Evolutionary conservation across 2,797 vertebrate genomes (phyloP).

Genomic region (Falco concolor): DNA sequence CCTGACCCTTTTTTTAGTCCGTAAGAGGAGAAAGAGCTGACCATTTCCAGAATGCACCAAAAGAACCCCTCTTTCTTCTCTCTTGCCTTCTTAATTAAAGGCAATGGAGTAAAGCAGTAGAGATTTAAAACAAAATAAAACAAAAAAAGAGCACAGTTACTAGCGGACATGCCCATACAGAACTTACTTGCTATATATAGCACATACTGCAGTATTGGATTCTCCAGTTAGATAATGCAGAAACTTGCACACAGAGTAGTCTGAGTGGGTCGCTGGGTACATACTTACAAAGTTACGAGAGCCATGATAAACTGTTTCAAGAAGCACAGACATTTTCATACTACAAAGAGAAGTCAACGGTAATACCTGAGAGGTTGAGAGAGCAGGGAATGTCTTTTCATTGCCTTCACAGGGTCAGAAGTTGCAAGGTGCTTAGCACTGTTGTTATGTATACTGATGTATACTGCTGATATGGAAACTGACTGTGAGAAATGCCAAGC

Average conservation of each 20-base stretch:
- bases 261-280: neutral
- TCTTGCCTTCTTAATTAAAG: neutral
- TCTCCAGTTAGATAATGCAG: neutral
- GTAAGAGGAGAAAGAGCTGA: neutral
- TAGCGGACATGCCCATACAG: neutral
- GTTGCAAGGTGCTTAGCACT: neutral
- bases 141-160: neutral
- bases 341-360: neutral
- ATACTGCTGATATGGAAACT: neutral
- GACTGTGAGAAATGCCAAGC: neutral
- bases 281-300: neutral
- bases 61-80: neutral
- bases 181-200: conserved; percentile 6
- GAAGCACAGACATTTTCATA: neutral
- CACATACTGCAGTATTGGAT: neutral
- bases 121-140: neutral
- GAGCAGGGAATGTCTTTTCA: neutral
- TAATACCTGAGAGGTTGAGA: neutral
- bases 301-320: neutral
- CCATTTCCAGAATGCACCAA: neutral
- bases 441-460: neutral
- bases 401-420: neutral
- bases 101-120: neutral
- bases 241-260: neutral
- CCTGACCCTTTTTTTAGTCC: neutral